These are phyloP conservation scores for Ranitomeya variabilis DNA, from an alignment of 2,113 vertebrate genomes.

Conservation along the genomic window DNA sequence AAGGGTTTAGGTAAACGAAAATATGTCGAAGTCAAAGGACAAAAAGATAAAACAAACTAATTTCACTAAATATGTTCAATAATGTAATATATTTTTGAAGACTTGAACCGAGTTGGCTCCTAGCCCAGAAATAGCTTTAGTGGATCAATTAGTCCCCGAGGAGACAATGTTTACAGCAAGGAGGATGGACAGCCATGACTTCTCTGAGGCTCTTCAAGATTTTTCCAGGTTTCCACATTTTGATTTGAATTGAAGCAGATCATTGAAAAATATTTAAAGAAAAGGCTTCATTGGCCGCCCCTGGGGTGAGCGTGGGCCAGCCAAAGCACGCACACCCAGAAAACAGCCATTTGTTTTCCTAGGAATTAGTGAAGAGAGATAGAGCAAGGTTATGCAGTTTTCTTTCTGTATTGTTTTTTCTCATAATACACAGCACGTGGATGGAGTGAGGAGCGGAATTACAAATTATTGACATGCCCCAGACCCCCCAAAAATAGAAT, in stretches of 20 bases:
- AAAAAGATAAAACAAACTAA: constrained; percentile 60
- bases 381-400: constrained; percentile 1
- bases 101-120: constrained; percentile 46
- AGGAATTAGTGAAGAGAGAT: constrained; percentile 59
- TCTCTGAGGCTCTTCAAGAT: constrained; percentile 57
- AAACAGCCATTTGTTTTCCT: constrained; percentile 61
- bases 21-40: constrained; percentile 20
- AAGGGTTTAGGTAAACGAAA: constrained; percentile 3
- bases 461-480: constrained; percentile 38
- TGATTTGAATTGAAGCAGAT: constrained; percentile 51
- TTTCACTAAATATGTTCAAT: constrained; percentile 53
- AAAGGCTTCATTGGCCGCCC: constrained; percentile 60
- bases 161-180: background rate
- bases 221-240: constrained; percentile 59
- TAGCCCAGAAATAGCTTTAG: constrained; percentile 49
- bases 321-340: constrained; percentile 62
- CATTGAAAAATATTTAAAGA: constrained; percentile 63
- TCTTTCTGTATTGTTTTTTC: constrained; percentile 59
- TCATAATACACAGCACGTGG: constrained; percentile 64
- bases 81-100: constrained; percentile 59
- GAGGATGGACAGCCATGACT: constrained; percentile 51
- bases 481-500: constrained; percentile 11
- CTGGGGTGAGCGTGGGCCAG: constrained; percentile 62
- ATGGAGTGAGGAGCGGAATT: constrained; percentile 23
- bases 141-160: constrained; percentile 38